Evolutionary conservation across 2,797 vertebrate species (phyloP), one percentile per base, ranked within the genome.

Genomic region (Schizothorax lantsangensis): DNA sequence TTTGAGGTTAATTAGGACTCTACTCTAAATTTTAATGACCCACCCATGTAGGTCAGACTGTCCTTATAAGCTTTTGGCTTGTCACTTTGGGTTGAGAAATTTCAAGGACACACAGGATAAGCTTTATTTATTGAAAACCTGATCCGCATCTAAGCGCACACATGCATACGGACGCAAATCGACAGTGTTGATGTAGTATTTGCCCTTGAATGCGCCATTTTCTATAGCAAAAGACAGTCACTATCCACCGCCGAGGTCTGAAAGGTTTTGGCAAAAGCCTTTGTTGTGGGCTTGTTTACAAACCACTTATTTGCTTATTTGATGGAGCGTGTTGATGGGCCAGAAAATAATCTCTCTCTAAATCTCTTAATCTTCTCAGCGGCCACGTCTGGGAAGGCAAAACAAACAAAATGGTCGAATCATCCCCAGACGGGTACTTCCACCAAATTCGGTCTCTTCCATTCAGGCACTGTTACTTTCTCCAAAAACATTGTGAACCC

Each of bases 361-460:
- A 95, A 95, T 93, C 93, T 94, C 91, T 94, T 95, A 95, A 95
- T 95, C 95, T 94, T 92, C 92, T 93, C 91, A 62, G 89, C 73
- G 87, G 90, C 92, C 93, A 93, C 89, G 92, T 95, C 94, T 95
- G 93, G 68, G 92, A 93, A 92, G 93, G 91, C 92, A 94, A 92
- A 94, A 95, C 92, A 95, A 94, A 94, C 93, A 95, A 94, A 95
- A 93, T 81, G 59, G 89, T 87, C 90, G 84, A 84, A 86, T 47
- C 26, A 82, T 83, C 73, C 79, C 77, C 78, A 36, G 54, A 78
- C 68, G 72, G 57, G 62, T 10, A 45, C 52, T 86, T 40, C 75
- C 9, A n/a, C 43, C 74, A 69, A 33, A 59, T 33, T 62, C 33
- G n/a, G 77, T 38, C 72, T 75, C 52, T 11, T 38, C 21, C 33